A percentile compares a stretch with the other conserved stretches of the same genome.
phyloP scores from a whole-genome alignment of 2,113 vertebrate species.

The Coptodon bakossiorum region DNA sequence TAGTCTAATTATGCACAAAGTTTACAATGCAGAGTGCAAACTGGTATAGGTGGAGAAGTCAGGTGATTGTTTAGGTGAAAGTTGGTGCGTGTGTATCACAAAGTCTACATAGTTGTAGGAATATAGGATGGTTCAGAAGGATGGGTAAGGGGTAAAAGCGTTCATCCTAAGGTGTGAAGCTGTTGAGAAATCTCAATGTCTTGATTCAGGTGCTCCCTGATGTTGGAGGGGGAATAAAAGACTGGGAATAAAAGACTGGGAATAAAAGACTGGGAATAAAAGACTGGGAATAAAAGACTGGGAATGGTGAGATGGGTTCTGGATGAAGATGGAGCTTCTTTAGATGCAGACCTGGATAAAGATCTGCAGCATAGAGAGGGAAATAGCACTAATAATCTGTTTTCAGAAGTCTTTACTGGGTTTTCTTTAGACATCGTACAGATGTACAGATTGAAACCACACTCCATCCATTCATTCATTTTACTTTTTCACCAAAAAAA shows the following conservation, averaged over 20 bases:
- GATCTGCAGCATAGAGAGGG: neutral
- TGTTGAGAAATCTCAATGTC: neutral
- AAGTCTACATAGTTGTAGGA: neutral
- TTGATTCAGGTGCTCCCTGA: neutral
- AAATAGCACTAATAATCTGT: neutral
- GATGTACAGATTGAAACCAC: neutral
- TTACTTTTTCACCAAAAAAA: neutral
- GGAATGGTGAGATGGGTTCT: neutral
- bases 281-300: neutral
- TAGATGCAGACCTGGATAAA: neutral
- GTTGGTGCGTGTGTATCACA: fast-evolving
- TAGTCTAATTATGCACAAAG: neutral
- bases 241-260: too few species aligned
- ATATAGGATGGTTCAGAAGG: neutral
- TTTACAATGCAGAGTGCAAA: neutral
- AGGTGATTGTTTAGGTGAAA: neutral
- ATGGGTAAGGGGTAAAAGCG: neutral
- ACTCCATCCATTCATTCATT: neutral
- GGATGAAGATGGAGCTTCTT: neutral
- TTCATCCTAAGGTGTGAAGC: neutral
- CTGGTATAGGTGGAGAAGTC: neutral
- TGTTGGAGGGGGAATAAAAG: neutral
- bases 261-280: too few species aligned
- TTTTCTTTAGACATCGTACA: neutral
- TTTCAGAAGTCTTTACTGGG: neutral